Base-by-base conservation (phyloP, 2,113 vertebrate species). In the Taxidea taxus region DNA sequence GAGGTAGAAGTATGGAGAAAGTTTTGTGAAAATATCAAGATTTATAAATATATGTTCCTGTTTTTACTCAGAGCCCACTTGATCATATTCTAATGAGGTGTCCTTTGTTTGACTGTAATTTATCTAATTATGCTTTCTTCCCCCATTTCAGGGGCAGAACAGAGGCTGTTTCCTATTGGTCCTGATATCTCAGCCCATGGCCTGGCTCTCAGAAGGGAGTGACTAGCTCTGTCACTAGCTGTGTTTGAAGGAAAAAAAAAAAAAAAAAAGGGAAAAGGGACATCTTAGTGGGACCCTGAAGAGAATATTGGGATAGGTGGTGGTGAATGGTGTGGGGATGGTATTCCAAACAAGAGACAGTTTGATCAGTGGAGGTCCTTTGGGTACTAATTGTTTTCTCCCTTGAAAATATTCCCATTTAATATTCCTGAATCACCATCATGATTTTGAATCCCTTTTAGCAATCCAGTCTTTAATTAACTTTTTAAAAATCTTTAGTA, bases 381-480 rank as follows among this genome's bases (percentile, higher is more conserved):
- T 34, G 84, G 64, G 42, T 54, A 49, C 29, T 80, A n/a, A 42
- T 56, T 64, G 6, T 87, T 90, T 90, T 95, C 42, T 87, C 1
- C 25, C 25, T 95, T 81, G 31, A 54, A 84, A 58, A 81, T 44
- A 31, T 89, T 85, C 34, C 27, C 18, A 70, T 91, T 84, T 54
- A 42, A 88, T 95, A 88, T 92, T 89, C 51, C 27, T 91, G 66
- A 97, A 92, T 96, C n/a, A 92, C 62, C 92, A 95, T 96, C 88
- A 86, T 78, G 39, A 91, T 95, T 97, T 90, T 93, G 64, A 95
- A 91, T 78, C 56, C 78, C 44, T 72, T 70, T 96, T 84, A 94
- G 66, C 60, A 97, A 96, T 98, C 96, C 95, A 94, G 81, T 87
- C 94, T 97, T 97, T 97, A 97, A 82, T 97, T 97, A 77, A 89